Evolutionary conservation across 2,113 vertebrate species (phyloP).

Genomic region (Calyptomena viridis): DNA sequence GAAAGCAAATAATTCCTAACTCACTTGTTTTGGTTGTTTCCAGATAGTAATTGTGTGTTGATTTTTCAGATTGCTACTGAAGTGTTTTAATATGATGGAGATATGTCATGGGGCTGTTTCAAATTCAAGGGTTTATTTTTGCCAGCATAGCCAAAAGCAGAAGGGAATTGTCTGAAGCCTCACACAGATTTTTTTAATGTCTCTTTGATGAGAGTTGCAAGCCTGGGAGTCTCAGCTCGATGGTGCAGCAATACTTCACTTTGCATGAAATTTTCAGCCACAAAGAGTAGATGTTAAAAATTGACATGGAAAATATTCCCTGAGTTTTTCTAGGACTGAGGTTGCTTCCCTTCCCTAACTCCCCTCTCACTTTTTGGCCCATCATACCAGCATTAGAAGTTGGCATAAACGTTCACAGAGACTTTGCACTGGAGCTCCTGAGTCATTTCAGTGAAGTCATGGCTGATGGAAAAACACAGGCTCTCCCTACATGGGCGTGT

Average conservation of each 20-base stretch:
- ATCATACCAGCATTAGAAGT: neutral
- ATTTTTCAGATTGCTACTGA: neutral
- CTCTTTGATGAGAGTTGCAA: neutral
- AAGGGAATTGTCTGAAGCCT: neutral
- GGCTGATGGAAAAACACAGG: conserved; percentile 24
- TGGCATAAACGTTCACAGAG: neutral
- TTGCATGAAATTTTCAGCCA: neutral
- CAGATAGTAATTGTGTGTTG: neutral
- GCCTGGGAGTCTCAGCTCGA: neutral
- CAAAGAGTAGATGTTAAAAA: neutral
- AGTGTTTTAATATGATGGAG: neutral
- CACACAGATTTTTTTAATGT: neutral
- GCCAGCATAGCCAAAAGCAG: neutral
- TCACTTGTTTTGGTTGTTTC: neutral
- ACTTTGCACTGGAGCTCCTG: neutral
- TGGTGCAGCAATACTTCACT: neutral
- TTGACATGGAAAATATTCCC: neutral
- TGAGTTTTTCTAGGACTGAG: neutral
- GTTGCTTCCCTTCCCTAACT: neutral
- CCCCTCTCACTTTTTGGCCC: neutral
- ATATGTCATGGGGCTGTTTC: neutral
- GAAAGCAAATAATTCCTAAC: neutral
- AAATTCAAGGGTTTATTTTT: conserved; percentile 1
- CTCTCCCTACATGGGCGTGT: neutral
- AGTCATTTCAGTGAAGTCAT: neutral